These are phyloP conservation scores for Prenolepis imparis DNA, from an alignment of 2,888 invertebrate species.

Conservation along the genomic window DNA sequence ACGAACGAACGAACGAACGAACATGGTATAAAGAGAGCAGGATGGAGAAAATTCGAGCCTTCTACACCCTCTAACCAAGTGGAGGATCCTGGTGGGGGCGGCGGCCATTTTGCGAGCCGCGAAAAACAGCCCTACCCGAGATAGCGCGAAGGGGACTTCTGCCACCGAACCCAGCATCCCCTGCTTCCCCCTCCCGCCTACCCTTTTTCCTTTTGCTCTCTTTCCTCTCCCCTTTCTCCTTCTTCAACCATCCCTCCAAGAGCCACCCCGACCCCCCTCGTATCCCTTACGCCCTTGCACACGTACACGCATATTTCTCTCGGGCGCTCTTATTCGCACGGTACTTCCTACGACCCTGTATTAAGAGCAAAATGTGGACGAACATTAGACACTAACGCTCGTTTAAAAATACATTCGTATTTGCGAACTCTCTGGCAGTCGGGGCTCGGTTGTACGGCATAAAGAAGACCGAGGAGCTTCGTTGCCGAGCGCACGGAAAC, in stretches of 20 bases:
- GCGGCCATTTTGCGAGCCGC: conserved; percentile 86
- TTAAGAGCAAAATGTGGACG: conserved; percentile 83
- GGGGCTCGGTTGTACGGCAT: conserved; percentile 41
- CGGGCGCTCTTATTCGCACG: conserved; percentile 67
- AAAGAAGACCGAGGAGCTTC: conserved; percentile 54
- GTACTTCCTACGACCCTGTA: conserved; percentile 73
- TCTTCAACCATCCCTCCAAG: conserved; percentile 60
- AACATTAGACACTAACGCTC: conserved; percentile 80
- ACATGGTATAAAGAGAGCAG: conserved; percentile 85
- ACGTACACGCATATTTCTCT: conserved; percentile 55
- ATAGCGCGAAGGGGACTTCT: conserved; percentile 79
- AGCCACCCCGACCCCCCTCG: conserved; percentile 18
- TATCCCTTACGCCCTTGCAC: conserved; percentile 47
- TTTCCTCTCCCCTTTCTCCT: conserved; percentile 63
- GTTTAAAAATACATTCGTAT: conserved; percentile 75
- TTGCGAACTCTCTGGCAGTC: conserved; percentile 62
- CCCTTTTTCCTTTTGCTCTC: conserved; percentile 33
- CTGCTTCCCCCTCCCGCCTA: conserved; percentile 47
- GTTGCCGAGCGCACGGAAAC: conserved; percentile 11
- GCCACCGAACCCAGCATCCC: conserved; percentile 68
- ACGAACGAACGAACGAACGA: conserved; percentile 79
- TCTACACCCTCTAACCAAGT: conserved; percentile 76
- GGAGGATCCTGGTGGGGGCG: conserved; percentile 78
- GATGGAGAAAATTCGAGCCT: conserved; percentile 85
- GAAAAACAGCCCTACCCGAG: conserved; percentile 86